These are phyloP conservation scores for Beris chalybata DNA, from an alignment of 2,888 invertebrate genomes.

Conservation along the genomic window DNA sequence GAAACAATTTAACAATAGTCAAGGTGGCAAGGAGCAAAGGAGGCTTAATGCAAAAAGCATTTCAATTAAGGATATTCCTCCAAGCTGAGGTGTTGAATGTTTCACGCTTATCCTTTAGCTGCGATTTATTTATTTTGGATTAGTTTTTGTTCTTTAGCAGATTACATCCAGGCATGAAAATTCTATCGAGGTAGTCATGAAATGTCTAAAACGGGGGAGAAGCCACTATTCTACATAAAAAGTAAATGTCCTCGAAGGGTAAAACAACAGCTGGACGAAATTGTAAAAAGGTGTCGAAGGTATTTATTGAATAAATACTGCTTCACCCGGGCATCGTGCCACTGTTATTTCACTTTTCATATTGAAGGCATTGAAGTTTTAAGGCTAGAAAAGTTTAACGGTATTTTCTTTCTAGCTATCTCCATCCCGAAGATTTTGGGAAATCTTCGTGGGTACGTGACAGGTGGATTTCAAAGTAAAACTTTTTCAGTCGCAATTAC, in stretches of 20 bases:
- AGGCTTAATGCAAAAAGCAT: constrained; percentile 38
- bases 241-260: constrained; percentile 36
- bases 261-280: constrained; percentile 39
- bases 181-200: no score
- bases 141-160: constrained; percentile 17
- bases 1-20: constrained; percentile 33
- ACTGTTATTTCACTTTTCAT: constrained; percentile 11
- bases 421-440: neutral
- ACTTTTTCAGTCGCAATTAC: constrained; percentile 13
- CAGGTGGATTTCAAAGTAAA: constrained; percentile 23
- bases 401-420: constrained; percentile 3
- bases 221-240: constrained; percentile 16
- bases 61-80: constrained; percentile 36
- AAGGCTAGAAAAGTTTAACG: constrained; percentile 6
- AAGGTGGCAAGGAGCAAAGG: constrained; percentile 28
- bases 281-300: constrained; percentile 40
- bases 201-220: neutral
- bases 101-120: constrained; percentile 33
- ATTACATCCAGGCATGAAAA: neutral
- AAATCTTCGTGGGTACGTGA: constrained; percentile 27
- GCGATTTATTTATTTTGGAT: constrained; percentile 38
- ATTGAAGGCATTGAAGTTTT: constrained; percentile 15
- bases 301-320: constrained; percentile 37
- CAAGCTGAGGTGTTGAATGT: constrained; percentile 14
- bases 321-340: neutral